These are phyloP conservation scores for Scyliorhinus canicula DNA, from an alignment of 2,797 vertebrate genomes.

Conservation along the genomic window DNA sequence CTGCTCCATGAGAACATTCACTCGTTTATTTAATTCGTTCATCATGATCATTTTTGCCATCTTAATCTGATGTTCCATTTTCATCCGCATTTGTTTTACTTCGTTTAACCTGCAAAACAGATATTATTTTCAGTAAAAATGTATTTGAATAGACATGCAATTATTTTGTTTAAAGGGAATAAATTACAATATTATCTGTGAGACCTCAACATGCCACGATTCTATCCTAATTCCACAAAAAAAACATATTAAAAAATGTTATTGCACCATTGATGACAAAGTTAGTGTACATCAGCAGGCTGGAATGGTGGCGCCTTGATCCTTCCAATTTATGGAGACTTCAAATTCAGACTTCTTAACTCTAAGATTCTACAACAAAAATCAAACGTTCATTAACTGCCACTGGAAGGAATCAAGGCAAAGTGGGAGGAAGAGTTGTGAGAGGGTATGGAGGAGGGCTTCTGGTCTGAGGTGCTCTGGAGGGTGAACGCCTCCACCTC, in stretches of 20 bases:
- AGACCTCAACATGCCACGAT: background rate
- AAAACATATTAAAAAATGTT: background rate
- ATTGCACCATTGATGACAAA: background rate
- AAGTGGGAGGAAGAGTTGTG: no score
- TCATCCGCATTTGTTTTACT: conserved; percentile 85
- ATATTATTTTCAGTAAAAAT: conserved; percentile 38
- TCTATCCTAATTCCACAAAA: background rate
- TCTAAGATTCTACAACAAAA: background rate
- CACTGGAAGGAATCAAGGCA: no score
- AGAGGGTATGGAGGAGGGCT: no score
- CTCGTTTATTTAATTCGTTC: conserved; percentile 93
- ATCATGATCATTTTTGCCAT: conserved; percentile 98
- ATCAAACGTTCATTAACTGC: background rate
- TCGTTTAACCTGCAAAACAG: conserved; percentile 72
- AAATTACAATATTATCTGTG: background rate
- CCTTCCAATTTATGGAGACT: background rate
- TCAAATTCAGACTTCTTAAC: background rate
- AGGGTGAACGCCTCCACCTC: no score
- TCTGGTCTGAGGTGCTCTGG: no score
- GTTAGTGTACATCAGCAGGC: background rate
- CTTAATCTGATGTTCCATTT: conserved; percentile 97
- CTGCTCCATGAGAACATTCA: conserved; percentile 90
- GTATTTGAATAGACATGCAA: conserved; percentile 39
- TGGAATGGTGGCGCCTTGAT: background rate
- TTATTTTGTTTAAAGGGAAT: background rate